Percentiles rank a stretch among this genome's conserved stretches.
These are phyloP conservation scores for Psittacula derbiana DNA, from an alignment of 2,797 vertebrate species.

Conservation along the genomic window DNA sequence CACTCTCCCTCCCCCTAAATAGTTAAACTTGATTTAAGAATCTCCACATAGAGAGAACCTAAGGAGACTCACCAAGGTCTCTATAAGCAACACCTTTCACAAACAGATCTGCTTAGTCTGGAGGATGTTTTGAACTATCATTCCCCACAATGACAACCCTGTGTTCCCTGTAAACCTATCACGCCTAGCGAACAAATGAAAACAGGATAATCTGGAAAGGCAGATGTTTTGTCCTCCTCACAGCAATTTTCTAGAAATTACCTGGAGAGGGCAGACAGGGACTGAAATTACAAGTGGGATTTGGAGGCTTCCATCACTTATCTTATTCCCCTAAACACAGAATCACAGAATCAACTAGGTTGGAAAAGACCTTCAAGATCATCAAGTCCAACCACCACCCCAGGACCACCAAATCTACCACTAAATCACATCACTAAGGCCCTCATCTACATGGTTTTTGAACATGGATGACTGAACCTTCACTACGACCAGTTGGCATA, in stretches of 20 bases:
- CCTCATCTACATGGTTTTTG: background rate
- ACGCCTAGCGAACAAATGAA: background rate
- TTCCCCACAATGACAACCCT: background rate
- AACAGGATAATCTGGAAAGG: background rate
- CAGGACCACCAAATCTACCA: background rate
- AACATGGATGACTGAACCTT: background rate
- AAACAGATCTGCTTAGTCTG: background rate
- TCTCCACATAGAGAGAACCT: background rate
- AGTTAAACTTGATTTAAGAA: background rate
- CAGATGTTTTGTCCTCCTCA: background rate
- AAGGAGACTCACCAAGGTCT: background rate
- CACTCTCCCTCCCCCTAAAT: background rate
- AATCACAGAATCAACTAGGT: background rate
- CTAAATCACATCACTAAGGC: background rate
- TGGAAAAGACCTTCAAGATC: background rate
- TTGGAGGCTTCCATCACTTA: background rate
- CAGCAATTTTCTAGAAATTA: background rate
- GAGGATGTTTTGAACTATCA: background rate
- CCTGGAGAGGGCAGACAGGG: rapidly evolving
- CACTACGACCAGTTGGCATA: rapidly evolving
- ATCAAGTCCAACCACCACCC: background rate
- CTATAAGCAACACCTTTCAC: background rate
- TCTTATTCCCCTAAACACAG: background rate
- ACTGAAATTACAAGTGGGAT: background rate
- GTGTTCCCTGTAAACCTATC: background rate